Conservation (phyloP, 2,888 invertebrate genomes). For the Laspeyria flexula region DNA sequence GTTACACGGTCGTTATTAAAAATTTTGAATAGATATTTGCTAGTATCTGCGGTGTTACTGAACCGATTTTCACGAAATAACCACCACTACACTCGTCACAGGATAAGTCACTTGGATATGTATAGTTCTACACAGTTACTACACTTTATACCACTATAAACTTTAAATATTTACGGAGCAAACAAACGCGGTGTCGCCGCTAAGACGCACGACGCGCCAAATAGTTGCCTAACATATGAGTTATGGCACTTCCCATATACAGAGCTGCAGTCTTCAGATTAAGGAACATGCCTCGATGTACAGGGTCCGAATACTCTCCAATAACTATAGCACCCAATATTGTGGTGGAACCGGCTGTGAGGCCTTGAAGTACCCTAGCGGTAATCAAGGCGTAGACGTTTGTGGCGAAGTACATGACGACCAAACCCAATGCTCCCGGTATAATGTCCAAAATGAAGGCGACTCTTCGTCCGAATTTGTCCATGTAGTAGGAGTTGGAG, state of each 20-base stretch:
- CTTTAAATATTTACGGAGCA: no score
- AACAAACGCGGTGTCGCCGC: no score
- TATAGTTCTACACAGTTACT: no score
- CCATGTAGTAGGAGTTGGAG: slow-evolving; percentile 42
- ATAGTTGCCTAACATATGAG: slow-evolving; percentile 51
- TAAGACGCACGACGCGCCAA: no score
- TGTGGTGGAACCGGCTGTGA: slow-evolving; percentile 76
- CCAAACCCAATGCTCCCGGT: slow-evolving; percentile 76
- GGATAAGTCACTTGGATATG: no score
- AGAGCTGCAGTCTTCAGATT: slow-evolving; percentile 55
- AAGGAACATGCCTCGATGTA: slow-evolving; percentile 58
- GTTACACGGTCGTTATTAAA: no score
- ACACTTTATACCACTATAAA: no score
- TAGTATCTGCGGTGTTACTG: no score
- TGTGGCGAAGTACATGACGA: slow-evolving; percentile 51
- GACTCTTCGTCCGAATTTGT: slow-evolving; percentile 68
- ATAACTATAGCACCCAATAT: slow-evolving; percentile 59
- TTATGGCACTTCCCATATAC: slow-evolving; percentile 46
- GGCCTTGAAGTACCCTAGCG: slow-evolving; percentile 60
- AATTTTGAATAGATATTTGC: no score
- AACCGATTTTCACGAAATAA: no score
- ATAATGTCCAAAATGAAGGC: slow-evolving; percentile 68
- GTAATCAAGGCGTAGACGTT: slow-evolving; percentile 57
- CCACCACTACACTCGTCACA: no score
- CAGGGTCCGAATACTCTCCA: slow-evolving; percentile 61